A percentile compares a stretch with the other conserved stretches of the same genome.
phyloP scores from a whole-genome alignment of 2,888 invertebrate genomes.

The Lamellibrachia columna region DNA sequence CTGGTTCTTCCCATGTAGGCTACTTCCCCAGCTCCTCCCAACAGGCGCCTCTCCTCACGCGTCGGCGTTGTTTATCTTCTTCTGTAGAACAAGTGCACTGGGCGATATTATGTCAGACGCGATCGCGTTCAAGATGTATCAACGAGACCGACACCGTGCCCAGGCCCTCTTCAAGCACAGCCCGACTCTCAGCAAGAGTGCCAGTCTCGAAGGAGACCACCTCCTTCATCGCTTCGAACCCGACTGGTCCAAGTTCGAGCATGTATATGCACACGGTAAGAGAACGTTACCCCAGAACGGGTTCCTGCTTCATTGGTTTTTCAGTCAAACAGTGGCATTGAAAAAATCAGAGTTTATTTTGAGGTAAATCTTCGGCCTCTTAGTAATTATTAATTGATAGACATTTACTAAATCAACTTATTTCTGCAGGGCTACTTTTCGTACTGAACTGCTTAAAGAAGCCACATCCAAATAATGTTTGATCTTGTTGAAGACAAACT shows the following conservation, averaged over 20 bases:
- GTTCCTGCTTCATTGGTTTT: conserved; percentile 43
- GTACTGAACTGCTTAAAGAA: no score
- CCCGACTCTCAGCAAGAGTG: conserved; percentile 30
- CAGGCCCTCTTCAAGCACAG: conserved; percentile 34
- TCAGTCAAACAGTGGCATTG: no score
- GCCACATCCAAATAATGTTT: no score
- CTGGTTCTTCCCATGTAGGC: neutral
- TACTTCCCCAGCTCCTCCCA: neutral
- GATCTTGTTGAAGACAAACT: no score
- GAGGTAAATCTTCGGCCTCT: no score
- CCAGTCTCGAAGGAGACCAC: conserved; percentile 23
- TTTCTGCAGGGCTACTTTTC: no score
- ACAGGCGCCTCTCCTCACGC: neutral
- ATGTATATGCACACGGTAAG: conserved; percentile 46
- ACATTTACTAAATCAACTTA: no score
- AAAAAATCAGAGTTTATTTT: no score
- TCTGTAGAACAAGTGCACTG: neutral
- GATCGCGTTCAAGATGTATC: conserved; percentile 32
- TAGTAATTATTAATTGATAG: no score
- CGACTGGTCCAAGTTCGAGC: conserved; percentile 58
- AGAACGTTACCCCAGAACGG: conserved; percentile 30
- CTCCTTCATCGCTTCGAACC: conserved; percentile 39
- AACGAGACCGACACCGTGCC: conserved; percentile 37
- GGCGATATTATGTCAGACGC: neutral
- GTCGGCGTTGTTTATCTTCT: neutral